Base-by-base conservation (phyloP, 2,113 vertebrate genomes). In the Thryonomys swinderianus region DNA sequence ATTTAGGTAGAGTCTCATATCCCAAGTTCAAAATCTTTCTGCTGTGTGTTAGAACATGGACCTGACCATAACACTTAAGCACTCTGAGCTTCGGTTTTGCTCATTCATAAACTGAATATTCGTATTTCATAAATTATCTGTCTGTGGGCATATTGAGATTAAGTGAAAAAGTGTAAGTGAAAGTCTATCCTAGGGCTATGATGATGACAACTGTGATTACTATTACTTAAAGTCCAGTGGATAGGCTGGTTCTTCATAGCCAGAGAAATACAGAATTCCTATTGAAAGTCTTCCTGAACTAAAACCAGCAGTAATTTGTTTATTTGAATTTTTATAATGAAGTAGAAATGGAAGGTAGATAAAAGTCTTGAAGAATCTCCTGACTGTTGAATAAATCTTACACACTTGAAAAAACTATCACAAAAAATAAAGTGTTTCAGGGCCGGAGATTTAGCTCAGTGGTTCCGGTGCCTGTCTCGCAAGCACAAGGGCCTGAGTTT, bases 281-380 rank as follows among this genome's bases (percentile, higher is more conserved):
- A 76, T 92, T 87, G 30, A 91, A 67, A 93, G 45, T 69, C 34
- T 81, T 88, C 53, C 74, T 51, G 59, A 91, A 91, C 37, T 94
- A 84, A 96, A 96, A 85, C 85, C 32, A 83, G 18, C 21, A 67
- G 73, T 76, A 76, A 80, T 40, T 94, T 93, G 67, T 30, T 96
- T 95, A 95, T 90, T 88, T 88, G 69, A 89, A 92, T 93, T 97
- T 92, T 94, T 93, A 87, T 85, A 92, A 90, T 96, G 61, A 91
- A 87, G 13, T 91, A 71, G 4, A 93, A 88, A 90, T 88, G 13
- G 30, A 71, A 92, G 78, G 76, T 88, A 88, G 90, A 79, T 96
- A 40, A 80, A 92, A 95, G 76, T 94, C 93, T 88, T 92, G 69
- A 90, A 91, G 85, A 96, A 76, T 69, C 40, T 93, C 57, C 30